phyloP scores from a whole-genome alignment of 2,797 vertebrate genomes.

The Rhadinocentrus ornatus region DNA sequence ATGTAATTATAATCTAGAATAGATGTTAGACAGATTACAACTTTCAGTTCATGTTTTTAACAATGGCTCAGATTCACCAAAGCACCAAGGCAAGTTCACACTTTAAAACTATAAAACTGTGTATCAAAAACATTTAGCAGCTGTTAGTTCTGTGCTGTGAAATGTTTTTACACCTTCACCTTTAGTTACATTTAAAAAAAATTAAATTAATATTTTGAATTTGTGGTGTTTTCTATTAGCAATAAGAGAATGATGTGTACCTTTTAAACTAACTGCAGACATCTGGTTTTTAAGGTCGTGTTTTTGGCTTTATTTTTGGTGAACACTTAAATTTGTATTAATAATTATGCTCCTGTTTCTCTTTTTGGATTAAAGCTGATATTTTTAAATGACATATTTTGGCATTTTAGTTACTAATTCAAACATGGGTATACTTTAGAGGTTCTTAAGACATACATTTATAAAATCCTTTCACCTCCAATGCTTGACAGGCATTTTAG shows the following conservation, averaged over 20 bases:
- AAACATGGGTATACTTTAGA: neutral
- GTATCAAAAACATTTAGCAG: conserved; percentile 19
- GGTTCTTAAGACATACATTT: neutral
- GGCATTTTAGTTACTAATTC: neutral
- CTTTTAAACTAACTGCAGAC: neutral
- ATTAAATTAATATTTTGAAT: neutral
- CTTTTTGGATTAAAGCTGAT: neutral
- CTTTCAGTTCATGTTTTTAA: conserved; percentile 2
- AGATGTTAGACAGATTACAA: conserved; percentile 18
- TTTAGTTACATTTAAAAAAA: too few relatives aligned
- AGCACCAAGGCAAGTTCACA: conserved; percentile 1
- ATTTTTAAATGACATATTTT: neutral
- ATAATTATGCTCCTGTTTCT: neutral
- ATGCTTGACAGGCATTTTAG: neutral
- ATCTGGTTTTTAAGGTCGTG: neutral
- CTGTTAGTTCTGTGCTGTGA: conserved; percentile 29
- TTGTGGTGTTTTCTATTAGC: conserved; percentile 1
- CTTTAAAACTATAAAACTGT: conserved; percentile 27
- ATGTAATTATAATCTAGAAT: neutral
- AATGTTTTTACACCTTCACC: conserved; percentile 26
- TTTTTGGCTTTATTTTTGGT: neutral
- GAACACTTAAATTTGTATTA: neutral
- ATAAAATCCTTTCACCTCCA: neutral
- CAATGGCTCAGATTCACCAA: conserved; percentile 26
- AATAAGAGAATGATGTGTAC: neutral